Base-by-base conservation (phyloP, 30 jellyfish, hydroid and myxozoan species). In the Catostylus mosaicus region DNA sequence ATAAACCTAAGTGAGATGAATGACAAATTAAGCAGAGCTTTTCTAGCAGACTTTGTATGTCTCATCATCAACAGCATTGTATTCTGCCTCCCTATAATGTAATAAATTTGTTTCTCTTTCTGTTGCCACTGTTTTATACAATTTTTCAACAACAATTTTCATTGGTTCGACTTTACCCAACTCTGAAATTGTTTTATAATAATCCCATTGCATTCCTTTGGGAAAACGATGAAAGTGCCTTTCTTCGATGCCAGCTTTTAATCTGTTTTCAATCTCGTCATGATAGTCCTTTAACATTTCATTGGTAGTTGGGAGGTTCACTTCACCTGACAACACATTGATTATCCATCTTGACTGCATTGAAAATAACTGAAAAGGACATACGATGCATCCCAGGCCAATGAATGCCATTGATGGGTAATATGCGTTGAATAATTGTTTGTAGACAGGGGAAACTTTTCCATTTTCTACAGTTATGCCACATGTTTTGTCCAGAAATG, bases 341-440 rank as follows among this genome's bases (percentile, higher is more conserved):
- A 45, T 60, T 12, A 84, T 62, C 86, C 90, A 90, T 48, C 78
- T 84, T 54, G 96, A 84, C 51, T 90, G 96, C 85, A 62, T 60
- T 14, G 89, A 69, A 62, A 81, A 81, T 35, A 89, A 35, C 29
- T 91, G 88, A 66, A 85, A 81, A 2, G 97, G 94, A 59, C 90
- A 76, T 23, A 82, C 83, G 65, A 82, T 29, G 27, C 43, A 45
- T 4, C 80, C 82, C 19, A 91, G n/a, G 4, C 98, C 98, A n/a
- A 91, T 75, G 56, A 91, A 71, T 10, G 92, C 65, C 88, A 91
- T 64, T 0, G 93, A 65, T 32, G 98, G 98, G 51, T 84, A 74
- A 23, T 19, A 24, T 5, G 74, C 70, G 79, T 85, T 67, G 84
- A 91, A 84, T 24, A 91, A 27, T n/a, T 91, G 98, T 35, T 91